phyloP scores from a whole-genome alignment of 1,140 invertebrate genomes.

The Latrodectus geometricus region DNA sequence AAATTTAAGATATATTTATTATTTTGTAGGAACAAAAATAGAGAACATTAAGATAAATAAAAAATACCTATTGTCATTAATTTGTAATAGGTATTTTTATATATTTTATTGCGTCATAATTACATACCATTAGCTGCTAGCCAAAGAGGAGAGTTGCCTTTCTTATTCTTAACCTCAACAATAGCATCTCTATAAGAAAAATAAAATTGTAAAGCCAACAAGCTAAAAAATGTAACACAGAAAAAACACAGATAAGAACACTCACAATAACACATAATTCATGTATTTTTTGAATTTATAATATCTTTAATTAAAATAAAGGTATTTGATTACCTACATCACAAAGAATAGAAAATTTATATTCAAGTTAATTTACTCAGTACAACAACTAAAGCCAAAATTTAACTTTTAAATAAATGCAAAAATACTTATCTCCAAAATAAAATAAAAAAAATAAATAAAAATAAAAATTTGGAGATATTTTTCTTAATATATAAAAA shows the following conservation, averaged over 20 bases:
- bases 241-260: background rate
- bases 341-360: no score
- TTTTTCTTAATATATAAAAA: no score
- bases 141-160: conserved; percentile 99
- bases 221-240: background rate
- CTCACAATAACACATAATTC: background rate
- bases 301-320: background rate
- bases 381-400: no score
- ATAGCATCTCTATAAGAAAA: conserved; percentile 78
- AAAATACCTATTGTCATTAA: background rate
- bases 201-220: conserved; percentile 40
- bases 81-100: background rate
- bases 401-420: no score
- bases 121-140: conserved; percentile 89
- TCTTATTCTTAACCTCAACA: conserved; percentile 99
- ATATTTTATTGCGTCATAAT: background rate
- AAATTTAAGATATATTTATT: background rate
- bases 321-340: no score
- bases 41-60: background rate
- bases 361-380: no score
- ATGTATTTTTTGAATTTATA: no score
- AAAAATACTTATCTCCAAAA: no score
- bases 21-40: background rate
- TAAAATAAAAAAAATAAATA: no score
- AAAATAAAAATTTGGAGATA: no score